Conservation (phyloP, 2,888 invertebrate species). For the Acheta domesticus region DNA sequence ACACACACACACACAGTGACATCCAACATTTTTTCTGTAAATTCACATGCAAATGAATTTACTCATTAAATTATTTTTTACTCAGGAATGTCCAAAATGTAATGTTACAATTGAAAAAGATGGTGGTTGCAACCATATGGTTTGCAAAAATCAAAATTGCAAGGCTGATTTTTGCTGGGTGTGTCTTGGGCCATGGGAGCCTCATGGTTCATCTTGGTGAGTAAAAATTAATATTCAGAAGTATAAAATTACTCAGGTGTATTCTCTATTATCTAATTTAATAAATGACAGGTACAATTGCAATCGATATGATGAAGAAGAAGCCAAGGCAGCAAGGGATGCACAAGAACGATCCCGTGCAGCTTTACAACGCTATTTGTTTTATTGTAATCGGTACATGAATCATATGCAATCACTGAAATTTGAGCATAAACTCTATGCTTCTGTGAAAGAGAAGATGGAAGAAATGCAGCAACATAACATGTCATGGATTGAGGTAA, state of each 20-base stretch:
- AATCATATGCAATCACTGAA: slow-evolving; percentile 98
- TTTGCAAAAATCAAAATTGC: slow-evolving; percentile 97
- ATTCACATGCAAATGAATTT: too few species aligned
- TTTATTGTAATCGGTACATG: slow-evolving; percentile 99
- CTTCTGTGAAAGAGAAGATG: slow-evolving; percentile 96
- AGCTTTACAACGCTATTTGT: slow-evolving; percentile 92
- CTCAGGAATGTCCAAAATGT: slow-evolving; percentile 90
- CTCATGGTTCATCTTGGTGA: slow-evolving; percentile 92
- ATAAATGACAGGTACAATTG: slow-evolving; percentile 72
- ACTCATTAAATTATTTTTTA: slow-evolving; percentile 30
- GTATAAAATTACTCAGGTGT: background rate
- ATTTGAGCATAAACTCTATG: slow-evolving; percentile 95
- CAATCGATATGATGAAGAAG: slow-evolving; percentile 95
- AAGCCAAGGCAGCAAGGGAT: slow-evolving; percentile 92
- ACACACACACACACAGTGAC: too few species aligned
- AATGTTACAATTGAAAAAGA: slow-evolving; percentile 96
- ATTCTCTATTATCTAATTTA: background rate
- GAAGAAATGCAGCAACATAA: slow-evolving; percentile 99
- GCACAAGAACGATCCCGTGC: slow-evolving; percentile 92
- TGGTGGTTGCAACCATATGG: slow-evolving; percentile 99
- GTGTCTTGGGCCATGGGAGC: slow-evolving; percentile 97
- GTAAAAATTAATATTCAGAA: slow-evolving; percentile 26
- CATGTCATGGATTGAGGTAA: slow-evolving; percentile 98
- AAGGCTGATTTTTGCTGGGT: slow-evolving; percentile 99
- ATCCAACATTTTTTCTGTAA: too few species aligned